A percentile compares a stretch with the other conserved stretches of the same genome.
Evolutionary conservation across 2,113 vertebrate species (phyloP).

Genomic region (Hypomesus transpacificus): DNA sequence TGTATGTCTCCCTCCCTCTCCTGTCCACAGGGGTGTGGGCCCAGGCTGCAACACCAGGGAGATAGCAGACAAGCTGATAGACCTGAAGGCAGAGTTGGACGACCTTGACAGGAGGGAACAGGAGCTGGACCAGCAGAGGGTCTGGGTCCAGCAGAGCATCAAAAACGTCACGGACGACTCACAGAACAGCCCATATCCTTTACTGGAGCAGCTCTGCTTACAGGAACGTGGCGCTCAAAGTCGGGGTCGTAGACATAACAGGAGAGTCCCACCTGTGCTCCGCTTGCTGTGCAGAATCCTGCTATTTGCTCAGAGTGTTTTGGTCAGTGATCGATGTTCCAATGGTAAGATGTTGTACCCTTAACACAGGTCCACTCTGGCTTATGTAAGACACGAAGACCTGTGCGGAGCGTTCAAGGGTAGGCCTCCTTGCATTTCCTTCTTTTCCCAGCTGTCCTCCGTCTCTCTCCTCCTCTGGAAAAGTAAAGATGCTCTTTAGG

Average conservation of each 20-base stretch:
- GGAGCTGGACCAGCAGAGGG: constrained; percentile 95
- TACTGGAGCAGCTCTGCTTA: neutral
- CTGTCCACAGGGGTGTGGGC: constrained; percentile 83
- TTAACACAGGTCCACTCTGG: constrained; percentile 86
- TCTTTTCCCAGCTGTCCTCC: too few species aligned
- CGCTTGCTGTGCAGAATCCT: neutral
- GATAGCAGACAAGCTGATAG: constrained; percentile 95
- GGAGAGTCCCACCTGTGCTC: neutral
- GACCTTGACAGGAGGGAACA: constrained; percentile 88
- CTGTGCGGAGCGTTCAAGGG: constrained; percentile 97
- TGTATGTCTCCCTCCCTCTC: constrained; percentile 12
- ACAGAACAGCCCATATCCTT: constrained; percentile 98
- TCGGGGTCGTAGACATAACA: neutral
- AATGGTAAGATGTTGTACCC: constrained; percentile 44
- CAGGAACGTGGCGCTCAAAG: too few species aligned
- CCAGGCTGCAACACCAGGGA: constrained; percentile 97
- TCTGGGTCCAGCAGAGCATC: constrained; percentile 99
- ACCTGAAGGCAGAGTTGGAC: constrained; percentile 95
- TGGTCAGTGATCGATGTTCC: neutral
- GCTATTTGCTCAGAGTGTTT: neutral
- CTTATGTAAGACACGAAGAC: constrained; percentile 94
- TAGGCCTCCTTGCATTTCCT: constrained; percentile 46
- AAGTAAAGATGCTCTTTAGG: neutral
- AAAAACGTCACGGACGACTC: constrained; percentile 96
- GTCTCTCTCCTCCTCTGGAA: neutral